A percentile compares a stretch with the other conserved stretches of the same genome.
phyloP scores from a whole-genome alignment of 2,888 invertebrate genomes.

The Elmis aenea region DNA sequence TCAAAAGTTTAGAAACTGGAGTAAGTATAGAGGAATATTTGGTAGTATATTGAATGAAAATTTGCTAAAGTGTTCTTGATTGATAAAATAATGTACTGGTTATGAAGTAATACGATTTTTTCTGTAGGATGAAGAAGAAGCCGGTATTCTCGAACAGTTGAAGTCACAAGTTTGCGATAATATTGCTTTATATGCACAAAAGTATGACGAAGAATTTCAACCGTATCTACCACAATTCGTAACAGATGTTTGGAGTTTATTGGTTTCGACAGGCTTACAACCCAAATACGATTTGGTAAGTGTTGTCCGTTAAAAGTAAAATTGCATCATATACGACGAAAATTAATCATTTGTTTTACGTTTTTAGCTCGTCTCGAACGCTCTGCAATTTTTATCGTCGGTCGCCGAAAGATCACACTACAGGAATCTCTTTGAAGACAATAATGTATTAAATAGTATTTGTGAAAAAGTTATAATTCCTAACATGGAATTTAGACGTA shows the following conservation, averaged over 20 bases:
- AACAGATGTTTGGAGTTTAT: conserved; percentile 87
- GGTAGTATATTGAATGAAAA: no score
- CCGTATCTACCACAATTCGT: conserved; percentile 88
- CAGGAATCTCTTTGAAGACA: conserved; percentile 83
- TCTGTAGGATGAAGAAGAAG: conserved; percentile 72
- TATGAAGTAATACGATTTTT: background rate
- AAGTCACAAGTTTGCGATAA: conserved; percentile 97
- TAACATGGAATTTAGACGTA: conserved; percentile 93
- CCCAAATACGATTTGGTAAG: conserved; percentile 86
- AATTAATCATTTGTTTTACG: no score
- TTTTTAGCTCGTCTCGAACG: conserved; percentile 87
- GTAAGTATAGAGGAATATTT: conserved; percentile 50
- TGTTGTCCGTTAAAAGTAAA: conserved; percentile 14
- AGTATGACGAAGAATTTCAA: conserved; percentile 96
- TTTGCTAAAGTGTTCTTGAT: no score
- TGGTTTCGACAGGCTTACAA: conserved; percentile 78
- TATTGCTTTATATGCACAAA: conserved; percentile 89
- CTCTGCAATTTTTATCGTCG: conserved; percentile 89
- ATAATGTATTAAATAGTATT: conserved; percentile 79
- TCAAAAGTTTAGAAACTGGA: conserved; percentile 66
- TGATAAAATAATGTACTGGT: no score
- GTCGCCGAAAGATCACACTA: conserved; percentile 90
- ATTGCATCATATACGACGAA: no score
- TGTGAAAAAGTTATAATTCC: conserved; percentile 99
- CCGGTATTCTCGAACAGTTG: conserved; percentile 84